These are phyloP conservation scores for Synanthedon vespiformis DNA, from an alignment of 2,888 invertebrate genomes.

Conservation along the genomic window DNA sequence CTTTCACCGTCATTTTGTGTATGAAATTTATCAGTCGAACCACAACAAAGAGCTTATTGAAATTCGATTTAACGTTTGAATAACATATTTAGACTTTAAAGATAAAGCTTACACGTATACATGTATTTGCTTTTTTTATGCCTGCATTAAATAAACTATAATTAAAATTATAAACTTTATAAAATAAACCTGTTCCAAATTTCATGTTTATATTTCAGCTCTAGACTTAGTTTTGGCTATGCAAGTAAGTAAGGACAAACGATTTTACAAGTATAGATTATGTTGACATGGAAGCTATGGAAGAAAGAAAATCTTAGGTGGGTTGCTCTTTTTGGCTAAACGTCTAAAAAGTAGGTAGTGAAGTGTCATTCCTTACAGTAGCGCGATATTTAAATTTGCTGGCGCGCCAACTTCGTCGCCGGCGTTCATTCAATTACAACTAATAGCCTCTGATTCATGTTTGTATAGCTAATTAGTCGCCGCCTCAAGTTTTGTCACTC, in stretches of 20 bases:
- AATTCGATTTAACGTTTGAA: constrained; percentile 30
- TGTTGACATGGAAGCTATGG: constrained; percentile 1
- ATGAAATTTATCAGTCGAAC: constrained; percentile 56
- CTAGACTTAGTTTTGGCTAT: too few relatives aligned
- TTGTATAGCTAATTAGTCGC: constrained; percentile 69
- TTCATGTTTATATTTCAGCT: too few relatives aligned
- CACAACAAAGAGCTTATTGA: constrained; percentile 50
- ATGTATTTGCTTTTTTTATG: too few relatives aligned
- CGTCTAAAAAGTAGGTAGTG: constrained; percentile 19
- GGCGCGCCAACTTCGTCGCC: constrained; percentile 57
- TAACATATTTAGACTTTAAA: constrained; percentile 21
- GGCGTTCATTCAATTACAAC: constrained; percentile 68
- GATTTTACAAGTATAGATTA: too few relatives aligned
- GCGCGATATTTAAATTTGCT: constrained; percentile 65
- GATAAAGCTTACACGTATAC: too few relatives aligned
- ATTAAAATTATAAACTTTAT: too few relatives aligned
- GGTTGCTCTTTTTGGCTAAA: constrained; percentile 4
- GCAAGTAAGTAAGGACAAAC: too few relatives aligned
- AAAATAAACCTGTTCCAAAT: too few relatives aligned
- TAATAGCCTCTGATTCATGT: constrained; percentile 71
- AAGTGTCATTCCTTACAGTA: constrained; percentile 44
- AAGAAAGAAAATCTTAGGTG: neutral
- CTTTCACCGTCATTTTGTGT: constrained; percentile 52
- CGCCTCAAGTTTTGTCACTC: constrained; percentile 68
- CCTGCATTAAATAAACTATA: too few relatives aligned